Evolutionary conservation across 2,113 vertebrate genomes (phyloP).

Genomic region (Damaliscus lunatus): DNA sequence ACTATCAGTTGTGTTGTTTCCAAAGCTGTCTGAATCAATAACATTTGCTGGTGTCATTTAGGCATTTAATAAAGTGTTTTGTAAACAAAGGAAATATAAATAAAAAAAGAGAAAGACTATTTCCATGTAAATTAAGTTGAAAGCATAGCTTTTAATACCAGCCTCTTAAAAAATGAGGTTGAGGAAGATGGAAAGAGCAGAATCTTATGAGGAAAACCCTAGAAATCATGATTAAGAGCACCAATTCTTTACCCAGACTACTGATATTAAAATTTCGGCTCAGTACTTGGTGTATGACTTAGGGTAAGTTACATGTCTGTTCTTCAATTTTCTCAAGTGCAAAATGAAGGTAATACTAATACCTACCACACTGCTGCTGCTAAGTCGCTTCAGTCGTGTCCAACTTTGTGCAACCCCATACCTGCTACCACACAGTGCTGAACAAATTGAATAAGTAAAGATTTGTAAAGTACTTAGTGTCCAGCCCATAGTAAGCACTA

Average conservation of each 20-base stretch:
- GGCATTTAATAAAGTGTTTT: slow-evolving; percentile 29
- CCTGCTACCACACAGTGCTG: neutral
- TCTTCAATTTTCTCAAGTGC: neutral
- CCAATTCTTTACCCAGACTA: neutral
- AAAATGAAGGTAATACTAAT: slow-evolving; percentile 5
- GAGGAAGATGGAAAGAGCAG: neutral
- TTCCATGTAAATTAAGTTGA: slow-evolving; percentile 6
- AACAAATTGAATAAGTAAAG: neutral
- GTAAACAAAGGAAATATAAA: neutral
- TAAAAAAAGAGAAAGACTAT: neutral
- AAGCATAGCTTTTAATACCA: neutral
- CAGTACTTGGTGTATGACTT: neutral
- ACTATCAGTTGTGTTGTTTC: neutral
- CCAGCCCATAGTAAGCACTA: neutral
- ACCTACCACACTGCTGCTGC: neutral
- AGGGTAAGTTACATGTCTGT: neutral
- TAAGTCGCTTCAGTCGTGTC: neutral
- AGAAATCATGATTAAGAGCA: neutral
- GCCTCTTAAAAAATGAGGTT: neutral
- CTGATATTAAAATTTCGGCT: neutral
- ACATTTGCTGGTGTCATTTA: neutral
- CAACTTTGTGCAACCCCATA: neutral
- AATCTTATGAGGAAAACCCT: neutral
- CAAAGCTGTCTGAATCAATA: neutral
- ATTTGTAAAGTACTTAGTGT: neutral